Evolutionary conservation across 2,113 vertebrate genomes (phyloP), one percentile per base, ranked within the genome.

Genomic region (Scopus umbretta): DNA sequence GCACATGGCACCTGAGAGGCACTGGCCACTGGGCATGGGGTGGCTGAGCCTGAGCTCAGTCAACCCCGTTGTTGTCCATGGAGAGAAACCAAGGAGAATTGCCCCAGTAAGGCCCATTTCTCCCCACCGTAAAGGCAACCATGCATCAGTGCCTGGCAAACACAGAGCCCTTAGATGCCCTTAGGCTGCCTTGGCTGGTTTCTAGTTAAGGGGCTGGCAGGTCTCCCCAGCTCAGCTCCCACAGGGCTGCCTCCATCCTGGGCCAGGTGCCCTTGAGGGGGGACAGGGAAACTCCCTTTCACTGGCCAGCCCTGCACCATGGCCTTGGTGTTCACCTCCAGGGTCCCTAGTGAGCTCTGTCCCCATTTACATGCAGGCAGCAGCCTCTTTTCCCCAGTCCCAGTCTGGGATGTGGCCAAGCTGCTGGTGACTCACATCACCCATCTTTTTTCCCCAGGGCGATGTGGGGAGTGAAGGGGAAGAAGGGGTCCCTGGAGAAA

Each of bases 361-460:
- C 40, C 38, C 45, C 59, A 26, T 11, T 36, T 40, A 88, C 63
- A 5, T 0, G 15, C 56, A n/a, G 72, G 62, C 67, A 76, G 47
- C 74, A 71, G 52, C 82, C 38, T 29, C 70, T 89, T 14, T 11
- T 66, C 14, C 67, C 67, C 76, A 34, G 3, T 5, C 7, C 75
- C 21, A 10, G 6, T 30, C 32, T 0, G 1, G 55, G 55, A 30
- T 47, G 80, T 53, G 42, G 12, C 52, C 0, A 2, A 40, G 78
- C 73, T 71, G 22, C 12, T 82, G 90, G 29, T 72, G 23, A 42
- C 59, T 55, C 42, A 16, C 11, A 5, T 42, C 12, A n/a, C 53
- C 26, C 45, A 7, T 90, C 71, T 75, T 22, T 47, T 76, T 58
- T 56, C 71, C 75, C 8, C 95, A 99, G 99, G 99, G 99, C 2